Evolutionary conservation across 2,797 vertebrate genomes (phyloP).

Genomic region (Triplophysa bombifrons): DNA sequence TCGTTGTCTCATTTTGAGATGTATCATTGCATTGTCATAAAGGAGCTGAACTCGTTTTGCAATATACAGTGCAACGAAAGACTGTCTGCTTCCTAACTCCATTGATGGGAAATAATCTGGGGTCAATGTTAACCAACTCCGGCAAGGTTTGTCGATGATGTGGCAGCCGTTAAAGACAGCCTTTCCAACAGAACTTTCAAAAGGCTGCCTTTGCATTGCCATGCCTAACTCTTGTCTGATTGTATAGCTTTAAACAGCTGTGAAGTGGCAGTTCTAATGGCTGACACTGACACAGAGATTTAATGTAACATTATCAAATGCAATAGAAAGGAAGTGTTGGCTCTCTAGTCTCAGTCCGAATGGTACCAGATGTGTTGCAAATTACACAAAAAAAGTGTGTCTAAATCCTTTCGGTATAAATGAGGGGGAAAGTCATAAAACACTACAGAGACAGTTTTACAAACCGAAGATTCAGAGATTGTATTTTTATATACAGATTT

Average conservation of each 20-base stretch:
- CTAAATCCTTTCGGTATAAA: background rate
- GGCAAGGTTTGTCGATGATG: slow-evolving; percentile 44
- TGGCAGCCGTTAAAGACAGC: slow-evolving; percentile 57
- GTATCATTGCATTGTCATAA: slow-evolving; percentile 51
- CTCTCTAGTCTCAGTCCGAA: slow-evolving; percentile 42
- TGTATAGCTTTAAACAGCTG: slow-evolving; percentile 47
- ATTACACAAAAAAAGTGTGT: background rate
- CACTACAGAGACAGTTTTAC: slow-evolving; percentile 69
- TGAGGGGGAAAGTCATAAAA: background rate
- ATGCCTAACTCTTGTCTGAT: slow-evolving; percentile 54
- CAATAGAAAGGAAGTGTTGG: slow-evolving; percentile 11
- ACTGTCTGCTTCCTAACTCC: slow-evolving; percentile 61
- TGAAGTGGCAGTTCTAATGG: slow-evolving; percentile 36
- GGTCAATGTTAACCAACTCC: slow-evolving; percentile 57
- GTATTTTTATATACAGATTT: slow-evolving; percentile 76
- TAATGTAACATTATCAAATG: background rate
- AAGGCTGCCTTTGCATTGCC: slow-evolving; percentile 44
- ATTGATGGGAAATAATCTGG: slow-evolving; percentile 58
- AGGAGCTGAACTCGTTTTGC: slow-evolving; percentile 51
- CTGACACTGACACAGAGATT: slow-evolving; percentile 33
- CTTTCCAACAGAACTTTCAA: slow-evolving; percentile 53
- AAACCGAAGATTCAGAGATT: slow-evolving; percentile 91
- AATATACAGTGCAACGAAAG: slow-evolving; percentile 59
- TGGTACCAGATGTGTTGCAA: background rate
- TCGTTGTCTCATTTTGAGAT: background rate